Evolutionary conservation across 2,888 invertebrate species (phyloP).

Genomic region (Coleophora deauratella): DNA sequence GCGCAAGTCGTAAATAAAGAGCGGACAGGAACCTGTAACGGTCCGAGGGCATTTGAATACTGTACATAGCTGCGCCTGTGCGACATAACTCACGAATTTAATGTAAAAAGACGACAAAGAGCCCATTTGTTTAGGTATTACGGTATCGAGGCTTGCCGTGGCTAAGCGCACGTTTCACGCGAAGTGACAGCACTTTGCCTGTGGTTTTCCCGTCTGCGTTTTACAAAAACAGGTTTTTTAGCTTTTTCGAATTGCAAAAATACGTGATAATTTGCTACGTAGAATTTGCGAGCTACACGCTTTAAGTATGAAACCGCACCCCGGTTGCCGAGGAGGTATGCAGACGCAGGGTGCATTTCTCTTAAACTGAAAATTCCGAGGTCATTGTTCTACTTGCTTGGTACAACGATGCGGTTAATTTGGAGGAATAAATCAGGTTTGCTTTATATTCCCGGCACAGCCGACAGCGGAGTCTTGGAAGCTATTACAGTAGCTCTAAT

Average conservation of each 20-base stretch:
- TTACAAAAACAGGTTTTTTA: conserved; percentile 34
- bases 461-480: conserved; percentile 52
- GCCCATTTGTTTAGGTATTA: conserved; percentile 67
- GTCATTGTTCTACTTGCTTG: conserved; percentile 20
- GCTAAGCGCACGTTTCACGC: conserved; percentile 15
- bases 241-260: conserved; percentile 26
- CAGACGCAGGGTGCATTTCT: no score
- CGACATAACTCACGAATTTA: conserved; percentile 51
- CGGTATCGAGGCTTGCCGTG: conserved; percentile 47
- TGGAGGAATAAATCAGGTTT: conserved; percentile 57
- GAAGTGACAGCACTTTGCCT: conserved; percentile 13
- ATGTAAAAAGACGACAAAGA: conserved; percentile 53
- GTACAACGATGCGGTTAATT: conserved; percentile 46
- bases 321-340: no score
- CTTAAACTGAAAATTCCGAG: conserved; percentile 12
- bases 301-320: no score
- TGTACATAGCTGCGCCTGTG: conserved; percentile 35
- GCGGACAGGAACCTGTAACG: conserved; percentile 20
- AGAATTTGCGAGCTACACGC: no score
- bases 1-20: conserved; percentile 23
- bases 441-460: conserved; percentile 67
- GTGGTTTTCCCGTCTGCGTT: conserved; percentile 33
- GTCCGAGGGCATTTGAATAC: conserved; percentile 34
- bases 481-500: conserved; percentile 65
- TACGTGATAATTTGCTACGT: no score